phyloP scores from a whole-genome alignment of 2,113 vertebrate species.

The Myrmecobius fasciatus region DNA sequence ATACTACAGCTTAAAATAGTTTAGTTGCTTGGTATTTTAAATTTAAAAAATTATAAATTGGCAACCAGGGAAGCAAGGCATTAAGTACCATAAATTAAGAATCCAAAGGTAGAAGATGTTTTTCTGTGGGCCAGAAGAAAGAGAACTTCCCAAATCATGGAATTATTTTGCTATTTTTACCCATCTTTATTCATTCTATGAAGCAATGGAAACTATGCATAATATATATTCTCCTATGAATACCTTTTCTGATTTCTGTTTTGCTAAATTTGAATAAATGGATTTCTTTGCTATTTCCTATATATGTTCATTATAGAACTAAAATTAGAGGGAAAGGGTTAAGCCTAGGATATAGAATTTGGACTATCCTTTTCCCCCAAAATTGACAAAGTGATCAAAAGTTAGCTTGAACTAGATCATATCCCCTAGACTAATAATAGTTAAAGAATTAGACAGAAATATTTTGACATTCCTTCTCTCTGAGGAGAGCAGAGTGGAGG shows the following conservation, averaged over 20 bases:
- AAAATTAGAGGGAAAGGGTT: not conserved
- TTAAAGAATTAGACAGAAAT: not conserved
- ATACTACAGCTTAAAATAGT: not conserved
- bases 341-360: not conserved
- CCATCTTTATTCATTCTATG: not conserved
- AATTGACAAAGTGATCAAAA: not conserved
- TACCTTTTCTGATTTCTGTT: not conserved
- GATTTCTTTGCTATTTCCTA: not conserved
- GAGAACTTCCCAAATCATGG: not conserved
- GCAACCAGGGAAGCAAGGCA: not conserved
- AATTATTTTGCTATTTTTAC: not conserved
- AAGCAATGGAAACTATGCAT: not conserved
- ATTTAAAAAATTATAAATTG: not conserved
- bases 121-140: not conserved
- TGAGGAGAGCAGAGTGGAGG: not conserved
- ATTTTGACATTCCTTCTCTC: not conserved
- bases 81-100: slow-evolving; percentile 6
- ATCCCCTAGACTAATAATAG: not conserved
- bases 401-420: not conserved
- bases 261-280: not conserved
- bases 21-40: not conserved
- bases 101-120: not conserved
- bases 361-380: not conserved
- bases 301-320: not conserved
- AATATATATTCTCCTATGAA: not conserved